Conservation (phyloP, 2,113 vertebrate genomes). For the Platichthys stellatus region DNA sequence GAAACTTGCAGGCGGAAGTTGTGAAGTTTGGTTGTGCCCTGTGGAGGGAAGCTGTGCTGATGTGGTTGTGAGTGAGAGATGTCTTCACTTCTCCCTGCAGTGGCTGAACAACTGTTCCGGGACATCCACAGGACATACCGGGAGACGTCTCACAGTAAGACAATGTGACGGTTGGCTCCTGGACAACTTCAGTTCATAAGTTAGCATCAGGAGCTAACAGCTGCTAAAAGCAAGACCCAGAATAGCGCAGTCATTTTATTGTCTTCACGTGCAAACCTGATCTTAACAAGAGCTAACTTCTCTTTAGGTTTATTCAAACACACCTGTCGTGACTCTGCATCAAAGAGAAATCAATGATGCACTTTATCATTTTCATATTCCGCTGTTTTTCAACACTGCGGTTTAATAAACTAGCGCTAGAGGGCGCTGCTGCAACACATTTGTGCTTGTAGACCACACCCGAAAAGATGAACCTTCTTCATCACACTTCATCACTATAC, state of each 20-base stretch:
- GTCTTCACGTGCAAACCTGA: neutral
- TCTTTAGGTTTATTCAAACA: no score
- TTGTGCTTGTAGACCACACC: no score
- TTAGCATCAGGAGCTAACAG: slow-evolving; percentile 9
- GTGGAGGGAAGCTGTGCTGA: neutral
- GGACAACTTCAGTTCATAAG: neutral
- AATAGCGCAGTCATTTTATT: neutral
- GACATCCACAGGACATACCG: slow-evolving; percentile 74
- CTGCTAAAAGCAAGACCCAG: no score
- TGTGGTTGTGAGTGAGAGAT: slow-evolving; percentile 41
- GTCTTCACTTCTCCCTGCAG: slow-evolving; percentile 61
- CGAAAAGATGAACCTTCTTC: no score
- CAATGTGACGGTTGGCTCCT: neutral
- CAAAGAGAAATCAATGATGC: no score
- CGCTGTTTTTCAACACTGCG: no score
- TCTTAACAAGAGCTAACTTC: neutral
- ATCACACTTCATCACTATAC: no score
- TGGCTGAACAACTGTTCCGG: slow-evolving; percentile 77
- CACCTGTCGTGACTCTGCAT: no score
- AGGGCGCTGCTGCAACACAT: no score
- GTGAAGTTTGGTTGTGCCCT: neutral
- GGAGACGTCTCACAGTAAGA: slow-evolving; percentile 77
- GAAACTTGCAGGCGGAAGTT: slow-evolving; percentile 21
- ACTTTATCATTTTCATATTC: no score
- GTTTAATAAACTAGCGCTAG: no score